Evolutionary conservation across 2,797 vertebrate genomes (phyloP).

Genomic region (Sebastes diploproa): DNA sequence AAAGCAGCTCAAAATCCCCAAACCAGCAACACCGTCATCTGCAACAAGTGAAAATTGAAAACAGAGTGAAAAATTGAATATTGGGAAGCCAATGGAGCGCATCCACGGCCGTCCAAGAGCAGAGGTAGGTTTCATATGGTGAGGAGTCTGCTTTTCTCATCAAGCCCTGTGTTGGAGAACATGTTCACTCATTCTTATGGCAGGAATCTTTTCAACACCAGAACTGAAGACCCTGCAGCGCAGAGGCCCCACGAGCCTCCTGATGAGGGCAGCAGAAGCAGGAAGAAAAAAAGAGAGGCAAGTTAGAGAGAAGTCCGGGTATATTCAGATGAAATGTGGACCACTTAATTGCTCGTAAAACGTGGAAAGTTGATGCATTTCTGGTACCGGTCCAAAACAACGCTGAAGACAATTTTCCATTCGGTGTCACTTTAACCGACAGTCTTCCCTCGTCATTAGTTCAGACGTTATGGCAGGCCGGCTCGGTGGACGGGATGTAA

Average conservation of each 20-base stretch:
- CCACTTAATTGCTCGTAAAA: slow-evolving; percentile 43
- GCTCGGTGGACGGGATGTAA: slow-evolving; percentile 28
- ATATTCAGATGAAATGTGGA: slow-evolving; percentile 43
- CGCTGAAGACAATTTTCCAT: slow-evolving; percentile 47
- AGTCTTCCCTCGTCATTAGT: slow-evolving; percentile 29
- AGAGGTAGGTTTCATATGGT: slow-evolving; percentile 46
- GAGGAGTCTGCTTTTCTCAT: slow-evolving; percentile 72
- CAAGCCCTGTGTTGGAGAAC: slow-evolving; percentile 57
- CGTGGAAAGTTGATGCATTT: slow-evolving; percentile 55
- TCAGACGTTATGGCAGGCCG: not conserved
- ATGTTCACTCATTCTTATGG: slow-evolving; percentile 67
- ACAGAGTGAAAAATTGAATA: slow-evolving; percentile 63
- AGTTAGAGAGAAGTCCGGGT: slow-evolving; percentile 13
- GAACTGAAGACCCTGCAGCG: slow-evolving; percentile 33
- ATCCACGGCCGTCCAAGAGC: slow-evolving; percentile 46
- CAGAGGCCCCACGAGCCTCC: slow-evolving; percentile 50
- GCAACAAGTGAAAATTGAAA: slow-evolving; percentile 62
- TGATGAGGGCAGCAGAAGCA: slow-evolving; percentile 74
- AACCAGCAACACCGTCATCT: slow-evolving; percentile 33
- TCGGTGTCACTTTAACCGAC: slow-evolving; percentile 23
- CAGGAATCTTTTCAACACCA: slow-evolving; percentile 68
- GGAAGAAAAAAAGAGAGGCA: not conserved
- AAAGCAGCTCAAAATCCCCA: slow-evolving; percentile 21
- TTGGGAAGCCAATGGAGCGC: slow-evolving; percentile 47
- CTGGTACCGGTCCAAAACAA: slow-evolving; percentile 34